These are phyloP conservation scores for Monopterus albus DNA, from an alignment of 2,113 vertebrate genomes.

Conservation along the genomic window DNA sequence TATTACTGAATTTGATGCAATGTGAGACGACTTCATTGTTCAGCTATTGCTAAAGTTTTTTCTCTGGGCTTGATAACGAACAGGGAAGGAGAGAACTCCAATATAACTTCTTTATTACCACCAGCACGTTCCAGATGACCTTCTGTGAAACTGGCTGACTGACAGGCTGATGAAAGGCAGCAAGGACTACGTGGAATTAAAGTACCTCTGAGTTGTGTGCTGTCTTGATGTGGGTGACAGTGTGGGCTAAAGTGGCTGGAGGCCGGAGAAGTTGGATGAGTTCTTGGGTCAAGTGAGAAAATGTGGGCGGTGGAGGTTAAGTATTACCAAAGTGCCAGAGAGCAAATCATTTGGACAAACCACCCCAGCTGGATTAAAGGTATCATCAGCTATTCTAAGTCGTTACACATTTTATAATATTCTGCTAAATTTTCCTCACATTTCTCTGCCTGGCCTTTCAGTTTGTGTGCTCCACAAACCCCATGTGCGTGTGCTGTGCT, in stretches of 20 bases:
- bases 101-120: slow-evolving; percentile 50
- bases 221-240: neutral
- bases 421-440: too few relatives aligned
- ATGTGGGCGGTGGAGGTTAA: slow-evolving; percentile 20
- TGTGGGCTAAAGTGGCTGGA: neutral
- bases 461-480: too few relatives aligned
- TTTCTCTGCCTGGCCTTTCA: too few relatives aligned
- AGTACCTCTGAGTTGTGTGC: neutral
- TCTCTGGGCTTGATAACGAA: slow-evolving; percentile 19
- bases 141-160: slow-evolving; percentile 39
- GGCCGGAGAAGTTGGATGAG: neutral
- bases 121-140: slow-evolving; percentile 49
- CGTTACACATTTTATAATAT: too few relatives aligned
- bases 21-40: slow-evolving; percentile 9
- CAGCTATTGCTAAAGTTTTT: neutral
- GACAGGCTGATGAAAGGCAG: slow-evolving; percentile 36
- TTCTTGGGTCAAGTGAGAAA: slow-evolving; percentile 1
- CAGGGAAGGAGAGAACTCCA: slow-evolving; percentile 22
- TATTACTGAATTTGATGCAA: slow-evolving; percentile 16
- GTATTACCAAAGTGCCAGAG: neutral
- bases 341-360: neutral
- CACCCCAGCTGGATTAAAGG: too few relatives aligned
- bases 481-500: too few relatives aligned
- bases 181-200: slow-evolving; percentile 17
- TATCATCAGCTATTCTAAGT: too few relatives aligned